phyloP scores from a whole-genome alignment of 2,797 vertebrate species.

The Molothrus ater region DNA sequence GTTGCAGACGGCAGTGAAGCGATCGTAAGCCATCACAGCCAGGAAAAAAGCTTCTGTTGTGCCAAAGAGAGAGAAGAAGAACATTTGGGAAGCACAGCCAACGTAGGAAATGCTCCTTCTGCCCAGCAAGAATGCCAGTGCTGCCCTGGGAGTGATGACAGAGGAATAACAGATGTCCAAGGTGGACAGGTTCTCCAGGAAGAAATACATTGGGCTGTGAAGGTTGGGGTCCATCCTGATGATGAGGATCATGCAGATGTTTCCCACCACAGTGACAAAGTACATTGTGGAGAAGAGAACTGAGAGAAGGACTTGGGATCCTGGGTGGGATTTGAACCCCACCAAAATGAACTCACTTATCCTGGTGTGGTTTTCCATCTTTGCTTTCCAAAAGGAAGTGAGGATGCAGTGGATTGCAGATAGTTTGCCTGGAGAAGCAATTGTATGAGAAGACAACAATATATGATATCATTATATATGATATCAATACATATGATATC shows the following conservation, averaged over 20 bases:
- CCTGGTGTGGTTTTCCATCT: conserved; percentile 40
- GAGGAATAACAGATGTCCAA: conserved; percentile 53
- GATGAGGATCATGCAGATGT: conserved; percentile 42
- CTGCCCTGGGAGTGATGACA: conserved; percentile 35
- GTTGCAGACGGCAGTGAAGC: conserved; percentile 53
- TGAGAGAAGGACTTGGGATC: not conserved
- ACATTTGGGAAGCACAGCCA: conserved; percentile 63
- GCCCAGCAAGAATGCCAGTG: not conserved
- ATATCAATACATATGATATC: no score
- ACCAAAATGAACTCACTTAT: conserved; percentile 44
- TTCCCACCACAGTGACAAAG: conserved; percentile 47
- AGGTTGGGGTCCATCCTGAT: conserved; percentile 29
- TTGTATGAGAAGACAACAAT: not conserved
- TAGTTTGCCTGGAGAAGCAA: not conserved
- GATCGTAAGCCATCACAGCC: conserved; percentile 67
- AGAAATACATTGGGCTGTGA: conserved; percentile 66
- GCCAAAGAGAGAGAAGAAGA: conserved; percentile 68
- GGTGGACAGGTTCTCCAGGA: conserved; percentile 32
- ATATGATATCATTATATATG: no score
- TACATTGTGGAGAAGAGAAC: conserved; percentile 45
- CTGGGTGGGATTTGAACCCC: conserved; percentile 11
- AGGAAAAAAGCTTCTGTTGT: conserved; percentile 69
- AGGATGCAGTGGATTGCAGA: not conserved
- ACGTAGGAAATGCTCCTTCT: conserved; percentile 35
- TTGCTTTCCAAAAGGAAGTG: not conserved